Conservation (phyloP, 2,113 vertebrate species). For the Procapra przewalskii region DNA sequence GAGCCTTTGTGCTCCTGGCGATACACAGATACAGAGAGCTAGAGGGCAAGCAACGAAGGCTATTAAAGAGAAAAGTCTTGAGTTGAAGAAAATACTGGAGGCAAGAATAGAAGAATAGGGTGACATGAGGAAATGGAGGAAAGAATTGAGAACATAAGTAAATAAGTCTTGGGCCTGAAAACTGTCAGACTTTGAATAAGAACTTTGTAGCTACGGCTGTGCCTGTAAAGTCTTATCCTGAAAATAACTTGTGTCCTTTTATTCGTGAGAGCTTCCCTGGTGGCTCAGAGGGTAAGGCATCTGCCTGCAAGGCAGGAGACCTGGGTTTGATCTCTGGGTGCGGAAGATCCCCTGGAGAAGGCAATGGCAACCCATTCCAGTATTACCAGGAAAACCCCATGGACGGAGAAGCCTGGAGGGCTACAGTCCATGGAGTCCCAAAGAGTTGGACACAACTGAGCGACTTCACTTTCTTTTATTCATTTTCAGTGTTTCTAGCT, state of each 20-base stretch:
- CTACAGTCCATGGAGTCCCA: not conserved
- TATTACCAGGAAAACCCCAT: not conserved
- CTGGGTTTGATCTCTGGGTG: not conserved
- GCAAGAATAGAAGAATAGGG: not conserved
- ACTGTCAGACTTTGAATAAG: not conserved
- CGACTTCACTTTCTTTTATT: not conserved
- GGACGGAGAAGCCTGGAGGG: not conserved
- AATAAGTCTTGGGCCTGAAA: not conserved
- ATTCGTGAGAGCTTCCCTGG: not conserved
- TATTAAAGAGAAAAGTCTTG: not conserved
- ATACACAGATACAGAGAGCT: not conserved
- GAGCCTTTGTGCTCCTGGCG: not conserved
- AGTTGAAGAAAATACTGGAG: not conserved
- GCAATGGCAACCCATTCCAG: not conserved
- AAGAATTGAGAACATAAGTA: not conserved
- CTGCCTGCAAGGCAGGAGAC: not conserved
- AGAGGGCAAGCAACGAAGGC: not conserved
- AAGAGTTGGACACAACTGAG: not conserved
- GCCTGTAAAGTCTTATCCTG: not conserved
- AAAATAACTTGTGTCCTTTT: not conserved
- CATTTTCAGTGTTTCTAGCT: slow-evolving; percentile 18
- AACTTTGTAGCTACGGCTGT: not conserved
- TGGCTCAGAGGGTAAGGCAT: not conserved
- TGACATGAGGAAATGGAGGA: not conserved
- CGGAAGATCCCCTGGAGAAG: not conserved